A percentile compares a stretch with the other conserved stretches of the same genome.
phyloP scores from a whole-genome alignment of 1,140 invertebrate genomes.

The Diabrotica undecimpunctata region DNA sequence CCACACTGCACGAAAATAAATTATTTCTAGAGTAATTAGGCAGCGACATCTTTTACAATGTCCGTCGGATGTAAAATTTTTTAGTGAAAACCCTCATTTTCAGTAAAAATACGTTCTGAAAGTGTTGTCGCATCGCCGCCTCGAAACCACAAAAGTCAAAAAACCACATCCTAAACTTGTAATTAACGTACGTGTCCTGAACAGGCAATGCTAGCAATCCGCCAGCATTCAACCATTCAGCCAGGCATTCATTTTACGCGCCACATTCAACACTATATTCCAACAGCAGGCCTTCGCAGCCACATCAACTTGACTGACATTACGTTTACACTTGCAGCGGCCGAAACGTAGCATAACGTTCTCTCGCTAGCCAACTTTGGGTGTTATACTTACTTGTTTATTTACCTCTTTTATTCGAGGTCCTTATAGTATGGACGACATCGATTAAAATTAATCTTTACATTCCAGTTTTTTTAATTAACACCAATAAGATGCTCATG shows the following conservation, averaged over 20 bases:
- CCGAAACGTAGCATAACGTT: neutral
- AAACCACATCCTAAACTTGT: slow-evolving; percentile 2
- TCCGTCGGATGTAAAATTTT: neutral
- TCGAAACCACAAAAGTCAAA: neutral
- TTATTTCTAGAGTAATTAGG: neutral
- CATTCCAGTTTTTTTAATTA: too few species aligned
- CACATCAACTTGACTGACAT: neutral
- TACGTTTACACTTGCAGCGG: neutral
- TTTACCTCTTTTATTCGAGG: too few species aligned
- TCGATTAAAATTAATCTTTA: too few species aligned
- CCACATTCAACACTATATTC: neutral
- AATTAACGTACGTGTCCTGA: neutral
- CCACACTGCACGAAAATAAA: neutral
- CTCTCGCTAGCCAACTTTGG: too few species aligned
- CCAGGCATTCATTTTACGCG: neutral
- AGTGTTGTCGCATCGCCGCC: neutral
- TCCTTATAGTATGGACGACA: too few species aligned
- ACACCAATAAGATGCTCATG: too few species aligned
- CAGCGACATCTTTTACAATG: neutral
- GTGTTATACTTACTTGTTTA: too few species aligned
- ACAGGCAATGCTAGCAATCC: slow-evolving; percentile 1
- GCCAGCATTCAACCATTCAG: slow-evolving; percentile 1
- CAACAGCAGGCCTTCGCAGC: neutral
- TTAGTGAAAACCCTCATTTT: neutral
- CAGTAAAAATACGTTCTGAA: neutral